A percentile compares a stretch with the other conserved stretches of the same genome.
phyloP scores from a whole-genome alignment of 2,113 vertebrate species.

The Eubucco bourcierii region DNA sequence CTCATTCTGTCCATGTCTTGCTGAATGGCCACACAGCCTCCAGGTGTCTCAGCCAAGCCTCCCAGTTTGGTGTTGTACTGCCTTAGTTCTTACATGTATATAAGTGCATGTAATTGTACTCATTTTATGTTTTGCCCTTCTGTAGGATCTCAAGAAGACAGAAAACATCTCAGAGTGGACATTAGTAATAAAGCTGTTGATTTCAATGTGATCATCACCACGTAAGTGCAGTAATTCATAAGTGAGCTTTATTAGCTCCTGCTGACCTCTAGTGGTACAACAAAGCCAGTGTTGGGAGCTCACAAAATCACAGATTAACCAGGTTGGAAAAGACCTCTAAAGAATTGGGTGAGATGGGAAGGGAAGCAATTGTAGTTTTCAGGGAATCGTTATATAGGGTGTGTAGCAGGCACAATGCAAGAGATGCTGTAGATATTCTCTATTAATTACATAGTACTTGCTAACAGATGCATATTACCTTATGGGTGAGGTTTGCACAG shows the following conservation, averaged over 20 bases:
- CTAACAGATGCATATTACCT: not conserved
- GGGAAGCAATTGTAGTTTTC: no score
- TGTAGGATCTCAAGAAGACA: conserved; percentile 89
- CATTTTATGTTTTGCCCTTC: not conserved
- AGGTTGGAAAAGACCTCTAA: no score
- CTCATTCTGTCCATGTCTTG: no score
- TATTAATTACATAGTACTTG: not conserved
- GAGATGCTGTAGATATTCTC: not conserved
- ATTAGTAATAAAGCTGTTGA: conserved; percentile 82
- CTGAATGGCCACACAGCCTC: no score
- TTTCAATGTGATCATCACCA: conserved; percentile 92
- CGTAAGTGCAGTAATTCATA: conserved; percentile 81
- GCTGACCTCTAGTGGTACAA: conserved; percentile 51
- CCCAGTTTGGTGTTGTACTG: no score
- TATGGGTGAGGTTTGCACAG: not conserved
- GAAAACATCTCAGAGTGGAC: conserved; percentile 86
- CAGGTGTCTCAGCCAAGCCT: no score
- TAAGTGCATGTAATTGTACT: not conserved
- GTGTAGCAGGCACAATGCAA: not conserved
- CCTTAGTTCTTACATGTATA: not conserved
- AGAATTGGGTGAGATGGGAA: no score
- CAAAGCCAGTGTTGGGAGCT: not conserved
- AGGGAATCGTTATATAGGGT: no score
- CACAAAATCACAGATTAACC: not conserved
- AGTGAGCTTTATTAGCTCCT: not conserved